Conservation (phyloP, 2,888 invertebrate genomes). For the Sericinus montela region DNA sequence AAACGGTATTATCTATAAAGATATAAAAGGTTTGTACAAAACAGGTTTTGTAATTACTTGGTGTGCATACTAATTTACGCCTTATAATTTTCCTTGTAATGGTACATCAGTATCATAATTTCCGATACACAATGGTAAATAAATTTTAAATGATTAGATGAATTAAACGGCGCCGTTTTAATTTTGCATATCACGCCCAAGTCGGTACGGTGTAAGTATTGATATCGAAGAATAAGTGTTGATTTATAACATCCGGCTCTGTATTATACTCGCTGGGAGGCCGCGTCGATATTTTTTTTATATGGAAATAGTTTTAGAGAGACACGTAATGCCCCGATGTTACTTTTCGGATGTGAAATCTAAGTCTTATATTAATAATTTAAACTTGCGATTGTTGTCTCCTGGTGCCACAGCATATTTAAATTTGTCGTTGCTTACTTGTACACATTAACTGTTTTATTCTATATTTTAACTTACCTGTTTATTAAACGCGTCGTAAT, state of each 20-base stretch:
- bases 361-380: no score
- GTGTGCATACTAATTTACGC: background rate
- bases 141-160: constrained; percentile 46
- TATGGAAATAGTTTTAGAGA: background rate
- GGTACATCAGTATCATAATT: constrained; percentile 19
- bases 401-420: no score
- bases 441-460: no score
- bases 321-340: no score
- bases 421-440: no score
- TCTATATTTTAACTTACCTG: no score
- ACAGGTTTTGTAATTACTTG: background rate
- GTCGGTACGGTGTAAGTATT: constrained; percentile 55
- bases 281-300: constrained; percentile 25
- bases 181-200: constrained; percentile 28
- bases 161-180: constrained; percentile 45
- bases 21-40: constrained; percentile 2
- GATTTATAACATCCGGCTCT: constrained; percentile 59
- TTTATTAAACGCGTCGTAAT: no score
- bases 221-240: no score
- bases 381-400: no score
- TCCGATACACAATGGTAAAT: no score
- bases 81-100: constrained; percentile 22
- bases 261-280: constrained; percentile 51
- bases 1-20: background rate
- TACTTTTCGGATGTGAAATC: no score